Base-by-base conservation (phyloP, 1,140 invertebrate species). In the Pissodes strobi region DNA sequence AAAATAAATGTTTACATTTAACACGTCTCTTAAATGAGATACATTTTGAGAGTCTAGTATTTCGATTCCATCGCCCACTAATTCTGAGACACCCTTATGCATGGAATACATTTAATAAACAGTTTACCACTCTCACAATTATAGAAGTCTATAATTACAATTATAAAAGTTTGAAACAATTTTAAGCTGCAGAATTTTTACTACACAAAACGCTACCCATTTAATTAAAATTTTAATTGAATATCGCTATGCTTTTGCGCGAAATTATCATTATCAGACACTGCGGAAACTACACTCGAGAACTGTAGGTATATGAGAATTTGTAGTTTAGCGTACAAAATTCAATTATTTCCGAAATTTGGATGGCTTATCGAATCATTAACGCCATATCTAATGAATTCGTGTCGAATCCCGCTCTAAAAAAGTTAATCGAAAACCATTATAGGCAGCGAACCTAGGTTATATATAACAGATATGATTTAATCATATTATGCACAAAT, bases 261-360 rank as follows among this genome's bases (percentile, higher is more conserved):
- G 18, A 38, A 19, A 55, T 21, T 55, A 38, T 41, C 49, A 55
- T 21, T 55, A 38, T 41, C 49, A 27, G 49, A 1, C 49, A 30
- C n/a, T 2, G 21, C 45, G 2, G 15, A 6, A 12, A 17, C n/a
- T 46, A 18, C 17, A 22, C 6, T 9, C 25, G 27, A 15, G 27
- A 23, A 30, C 30, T 37, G n/a, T n/a, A n/a, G n/a, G 15, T 55
- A 45, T 25, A 57, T 57, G 55, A 25, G 25, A 45, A 57, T 57
- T 57, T 41, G 18, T 21, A 25, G 21, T 2, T 25, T 6, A n/a
- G 1, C 30, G 51, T 19, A 13, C 21, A 43, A 57, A 57, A 57
- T 57, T 45, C 19, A 57, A 57, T 60, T 60, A 60, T 48, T 60
- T 60, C 57, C 13, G 25, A 60, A 49, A 48, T 60, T 60, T 60